Base-by-base conservation (phyloP, 2,113 vertebrate genomes). In the Azemiops feae region DNA sequence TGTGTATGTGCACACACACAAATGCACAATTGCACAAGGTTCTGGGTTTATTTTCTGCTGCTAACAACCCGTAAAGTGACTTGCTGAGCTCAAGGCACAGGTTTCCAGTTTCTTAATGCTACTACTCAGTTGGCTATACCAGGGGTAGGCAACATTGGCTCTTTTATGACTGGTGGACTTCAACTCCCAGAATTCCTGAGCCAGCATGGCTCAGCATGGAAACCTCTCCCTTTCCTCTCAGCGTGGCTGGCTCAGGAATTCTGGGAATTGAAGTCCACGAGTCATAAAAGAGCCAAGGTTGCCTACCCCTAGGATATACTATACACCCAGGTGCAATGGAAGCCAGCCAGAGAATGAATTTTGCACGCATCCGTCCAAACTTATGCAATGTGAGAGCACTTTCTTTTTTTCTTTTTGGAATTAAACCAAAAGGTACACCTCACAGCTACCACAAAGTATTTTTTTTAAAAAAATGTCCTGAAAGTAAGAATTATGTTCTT, bases 1-100 rank as follows among this genome's bases (percentile, higher is more conserved):
- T 64, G 60, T 64, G 27, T 64, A 27, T n/a, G 30, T 16, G 30
- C 95, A 52, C 45, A 30, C 54, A 57, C 18, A 89, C 22, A 57
- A 25, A 60, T 11, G 96, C 96, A 91, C 43, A 96, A 94, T 94
- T 97, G 95, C 95, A 97, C 94, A 92, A 95, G 92, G 55, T 93
- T 95, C 92, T 94, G 95, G 96, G 96, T 94, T 43, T 69, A n/a
- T 69, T 92, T 95, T 95, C 94, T 94, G 95, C 94, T 92, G 93
- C 95, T 96, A 91, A 5, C 92, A 93, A 95, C 94, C 88, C 92
- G 30, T 91, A 94, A 95, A 89, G 93, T 95, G 92, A 89, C 87
- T 20, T 92, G 34, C 57, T 85, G 57, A 85, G 50, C 54, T 93
- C 95, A 95, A 89, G 10, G 94, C 87, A 95, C 91, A 64, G 8